phyloP scores from a whole-genome alignment of 2,113 vertebrate species.

The Strigops habroptila region DNA sequence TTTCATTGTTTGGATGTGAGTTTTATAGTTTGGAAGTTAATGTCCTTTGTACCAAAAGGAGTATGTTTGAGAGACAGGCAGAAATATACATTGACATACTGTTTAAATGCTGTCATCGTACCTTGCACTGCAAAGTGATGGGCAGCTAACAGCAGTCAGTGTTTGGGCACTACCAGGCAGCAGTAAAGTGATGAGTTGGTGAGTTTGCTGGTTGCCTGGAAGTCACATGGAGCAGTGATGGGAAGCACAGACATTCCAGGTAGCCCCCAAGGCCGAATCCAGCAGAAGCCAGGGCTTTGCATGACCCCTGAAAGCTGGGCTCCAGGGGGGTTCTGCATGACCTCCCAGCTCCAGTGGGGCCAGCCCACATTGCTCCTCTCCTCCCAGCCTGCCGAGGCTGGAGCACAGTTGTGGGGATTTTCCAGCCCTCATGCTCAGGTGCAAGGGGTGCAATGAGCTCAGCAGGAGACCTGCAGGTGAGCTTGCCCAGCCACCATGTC shows the following conservation, averaged over 20 bases:
- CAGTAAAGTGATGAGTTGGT: background rate
- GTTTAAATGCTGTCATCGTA: background rate
- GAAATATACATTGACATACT: background rate
- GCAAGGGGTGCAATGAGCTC: background rate
- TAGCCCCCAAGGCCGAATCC: background rate
- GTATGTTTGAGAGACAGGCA: background rate
- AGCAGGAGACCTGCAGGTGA: background rate
- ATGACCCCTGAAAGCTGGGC: fast-evolving
- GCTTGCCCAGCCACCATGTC: background rate
- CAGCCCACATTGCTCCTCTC: background rate
- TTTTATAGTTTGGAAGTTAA: background rate
- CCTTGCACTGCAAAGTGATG: background rate
- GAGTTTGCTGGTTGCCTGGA: background rate
- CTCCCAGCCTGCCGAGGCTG: fast-evolving
- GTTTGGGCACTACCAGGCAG: background rate
- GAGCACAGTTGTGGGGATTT: background rate
- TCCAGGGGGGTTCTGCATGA: fast-evolving
- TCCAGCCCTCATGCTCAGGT: background rate
- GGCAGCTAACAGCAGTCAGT: background rate
- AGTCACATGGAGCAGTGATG: fast-evolving
- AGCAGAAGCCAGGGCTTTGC: background rate
- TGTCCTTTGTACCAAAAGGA: background rate
- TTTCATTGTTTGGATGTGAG: background rate
- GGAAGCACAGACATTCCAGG: background rate
- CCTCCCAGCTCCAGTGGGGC: background rate